Evolutionary conservation across 2,888 invertebrate genomes (phyloP), one percentile per base, ranked within the genome.

Genomic region (Scaptomyza polygonia): DNA sequence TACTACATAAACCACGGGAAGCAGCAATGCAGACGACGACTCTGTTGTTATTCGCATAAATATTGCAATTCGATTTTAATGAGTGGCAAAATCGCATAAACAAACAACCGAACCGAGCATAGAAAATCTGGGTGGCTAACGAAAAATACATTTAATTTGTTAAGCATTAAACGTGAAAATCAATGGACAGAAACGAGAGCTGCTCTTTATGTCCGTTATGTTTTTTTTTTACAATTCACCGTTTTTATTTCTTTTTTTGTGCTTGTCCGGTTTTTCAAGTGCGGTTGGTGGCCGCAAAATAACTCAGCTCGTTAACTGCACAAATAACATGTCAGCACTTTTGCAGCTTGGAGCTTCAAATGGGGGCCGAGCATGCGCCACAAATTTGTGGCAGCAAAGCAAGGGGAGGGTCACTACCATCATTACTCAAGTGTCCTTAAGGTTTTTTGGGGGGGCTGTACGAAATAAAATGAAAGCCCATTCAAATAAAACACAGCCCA

Each of bases 271-370:
- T 57, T 18, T 75, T 76, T 87, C 79, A 79, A 82, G 88, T 86
- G 88, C 79, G 79, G 88, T 76, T 69, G 74, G 63, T 78, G 67
- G 85, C 81, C 69, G 79, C 67, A 87, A 85, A 85, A 86, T 86
- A 83, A 86, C 84, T 84, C 81, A 86, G 84, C 84, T 84, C 84
- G 84, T 84, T 84, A 84, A 84, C 85, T 84, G 87, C 88, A 86
- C 84, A 84, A 84, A 84, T 88, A 84, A 86, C 88, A 84, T 84
- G 84, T 84, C 84, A 84, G 84, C 84, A 84, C 84, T 84, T 84
- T 88, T 84, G 73, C 67, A 68, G 67, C 62, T 66, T 48, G 56
- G 62, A 72, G 4, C 72, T 72, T 77, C 67, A 77, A 77, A 67
- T n/a, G 34, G 34, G 66, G 52, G 69, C 62, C 63, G 79, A 76